Evolutionary conservation across 2,888 invertebrate species (phyloP), one percentile per base, ranked within the genome.

Genomic region (Eupithecia tripunctaria): DNA sequence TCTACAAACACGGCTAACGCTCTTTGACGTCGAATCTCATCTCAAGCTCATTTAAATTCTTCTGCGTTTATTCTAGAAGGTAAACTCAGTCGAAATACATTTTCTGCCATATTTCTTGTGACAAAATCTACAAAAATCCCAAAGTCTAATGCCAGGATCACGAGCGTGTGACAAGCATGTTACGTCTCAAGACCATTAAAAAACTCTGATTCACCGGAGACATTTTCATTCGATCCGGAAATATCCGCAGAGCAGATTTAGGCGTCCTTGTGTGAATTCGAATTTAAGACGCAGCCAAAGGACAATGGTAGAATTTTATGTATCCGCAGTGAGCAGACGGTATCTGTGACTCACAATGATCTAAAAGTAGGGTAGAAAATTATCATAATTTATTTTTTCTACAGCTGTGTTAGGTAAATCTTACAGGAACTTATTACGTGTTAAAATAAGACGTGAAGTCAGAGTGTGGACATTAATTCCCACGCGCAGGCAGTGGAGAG

Each of bases 211-310:
- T 94, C 93, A 93, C 84, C 88, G 80, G 85, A 89, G 89, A 89
- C 88, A 88, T 83, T 91, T 92, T 89, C 88, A 90, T 92, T 86
- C 83, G 88, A 89, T 90, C 85, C 93, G 93, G 92, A 94, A 92
- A 92, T 94, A 94, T 89, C 89, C 84, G 77, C 83, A 79, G 85
- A 78, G 86, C 90, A 84, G 86, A 91, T 89, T 91, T 92, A 91
- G 90, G 86, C 89, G 93, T 93, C 94, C 93, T 94, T 94, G 93
- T 86, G 84, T 86, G 85, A 86, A 86, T 88, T 36, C 36, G 36
- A 36, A 36, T 36, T 36, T 6, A 89, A 88, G 87, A 89, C 89
- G 86, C 87, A 88, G 79, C 82, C 85, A 88, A 89, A 91, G 91
- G 91, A 93, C 89, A 90, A 91, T 77, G 71, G 64, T 88, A 89